These are phyloP conservation scores for Rhincodon typus DNA, from an alignment of 2,797 vertebrate species.

Conservation along the genomic window DNA sequence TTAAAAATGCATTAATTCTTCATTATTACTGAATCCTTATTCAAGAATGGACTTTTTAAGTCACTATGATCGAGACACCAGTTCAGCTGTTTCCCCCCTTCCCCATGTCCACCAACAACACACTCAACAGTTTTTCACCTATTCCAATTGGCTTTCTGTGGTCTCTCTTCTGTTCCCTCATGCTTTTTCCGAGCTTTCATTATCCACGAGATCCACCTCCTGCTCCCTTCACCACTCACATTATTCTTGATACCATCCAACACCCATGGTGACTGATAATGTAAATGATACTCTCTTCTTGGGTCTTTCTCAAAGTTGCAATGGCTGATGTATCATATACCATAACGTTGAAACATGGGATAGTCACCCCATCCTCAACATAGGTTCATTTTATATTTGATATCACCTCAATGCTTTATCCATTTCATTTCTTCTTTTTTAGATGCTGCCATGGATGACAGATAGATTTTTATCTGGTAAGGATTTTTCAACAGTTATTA, in stretches of 20 bases:
- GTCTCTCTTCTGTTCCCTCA: not conserved
- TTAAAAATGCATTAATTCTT: too few species aligned
- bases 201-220: not conserved
- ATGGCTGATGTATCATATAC: not conserved
- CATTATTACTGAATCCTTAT: too few species aligned
- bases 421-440: not conserved
- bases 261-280: not conserved
- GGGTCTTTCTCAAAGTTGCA: not conserved
- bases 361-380: not conserved
- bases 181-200: not conserved
- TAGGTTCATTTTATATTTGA: not conserved
- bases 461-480: not conserved
- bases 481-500: not conserved
- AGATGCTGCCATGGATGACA: not conserved
- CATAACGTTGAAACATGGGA: not conserved
- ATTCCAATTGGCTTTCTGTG: not conserved
- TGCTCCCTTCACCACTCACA: not conserved
- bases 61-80: too few species aligned
- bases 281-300: not conserved
- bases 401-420: not conserved
- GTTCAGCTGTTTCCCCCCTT: not conserved
- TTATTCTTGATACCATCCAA: not conserved
- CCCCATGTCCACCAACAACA: too few species aligned
- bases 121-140: too few species aligned
- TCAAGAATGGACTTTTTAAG: too few species aligned